Evolutionary conservation across 2,888 invertebrate genomes (phyloP).

Genomic region (Platycheirus albimanus): DNA sequence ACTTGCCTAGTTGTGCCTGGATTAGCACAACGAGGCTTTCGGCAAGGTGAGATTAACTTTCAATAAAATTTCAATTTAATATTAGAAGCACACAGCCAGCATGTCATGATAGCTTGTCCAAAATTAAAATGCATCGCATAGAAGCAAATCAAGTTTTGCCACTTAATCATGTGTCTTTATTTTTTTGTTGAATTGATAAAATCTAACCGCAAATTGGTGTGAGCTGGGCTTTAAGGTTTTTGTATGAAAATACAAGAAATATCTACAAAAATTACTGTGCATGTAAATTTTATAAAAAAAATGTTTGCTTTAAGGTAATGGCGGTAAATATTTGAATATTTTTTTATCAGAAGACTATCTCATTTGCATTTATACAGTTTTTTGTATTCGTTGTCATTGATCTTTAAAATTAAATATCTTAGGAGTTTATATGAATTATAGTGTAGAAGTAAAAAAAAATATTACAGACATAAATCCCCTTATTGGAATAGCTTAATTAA

Average conservation of each 20-base stretch:
- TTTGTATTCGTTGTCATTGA: too few relatives aligned
- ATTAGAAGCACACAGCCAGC: not conserved
- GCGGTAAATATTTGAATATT: not conserved
- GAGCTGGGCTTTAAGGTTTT: not conserved
- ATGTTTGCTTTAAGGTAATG: too few relatives aligned
- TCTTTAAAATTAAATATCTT: too few relatives aligned
- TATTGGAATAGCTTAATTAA: too few relatives aligned
- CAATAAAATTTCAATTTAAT: conserved; percentile 9
- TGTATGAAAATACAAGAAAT: too few relatives aligned
- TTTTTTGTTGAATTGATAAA: not conserved
- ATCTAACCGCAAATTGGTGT: conserved; percentile 1
- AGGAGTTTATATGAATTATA: too few relatives aligned
- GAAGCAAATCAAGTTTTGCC: conserved; percentile 13
- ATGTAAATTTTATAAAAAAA: not conserved
- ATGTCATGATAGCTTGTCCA: not conserved
- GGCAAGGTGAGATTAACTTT: conserved; percentile 43
- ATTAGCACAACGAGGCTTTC: conserved; percentile 59
- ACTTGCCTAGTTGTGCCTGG: conserved; percentile 41
- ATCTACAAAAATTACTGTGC: not conserved
- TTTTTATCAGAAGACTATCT: not conserved
- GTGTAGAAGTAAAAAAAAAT: too few relatives aligned
- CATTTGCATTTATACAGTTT: too few relatives aligned
- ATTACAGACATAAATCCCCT: too few relatives aligned
- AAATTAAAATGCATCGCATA: conserved; percentile 12
- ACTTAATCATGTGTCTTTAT: not conserved